Base-by-base conservation (phyloP, 1,140 invertebrate genomes). In the Triops longicaudatus region DNA sequence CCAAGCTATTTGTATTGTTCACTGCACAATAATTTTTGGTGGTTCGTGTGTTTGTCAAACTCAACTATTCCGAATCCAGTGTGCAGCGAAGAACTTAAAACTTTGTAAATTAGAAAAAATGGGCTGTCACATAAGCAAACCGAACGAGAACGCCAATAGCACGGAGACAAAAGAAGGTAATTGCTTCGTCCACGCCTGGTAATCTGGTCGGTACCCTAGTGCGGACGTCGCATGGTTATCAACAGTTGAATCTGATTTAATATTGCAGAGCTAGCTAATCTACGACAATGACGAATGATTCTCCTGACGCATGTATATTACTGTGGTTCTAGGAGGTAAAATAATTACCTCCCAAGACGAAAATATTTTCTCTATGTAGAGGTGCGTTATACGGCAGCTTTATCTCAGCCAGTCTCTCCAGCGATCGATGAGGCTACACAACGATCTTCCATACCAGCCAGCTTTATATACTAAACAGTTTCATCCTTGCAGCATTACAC, bases 91-190 rank as follows among this genome's bases (percentile, higher is more conserved):
- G 14, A 63, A 63, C 50, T 6, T 2, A 63, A 63, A 1, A n/a
- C 5, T 9, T 17, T n/a, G 17, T 63, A 22, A 22, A 63, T 63
- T 63, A 63, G 17, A 17, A 63, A 63, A 12, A 6, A 63, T 63
- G 50, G 50, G 50, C 22, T 63, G 50, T 63, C 50, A 63, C 50
- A 63, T 63, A 63, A 63, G 50, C 50, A 63, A 63, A 63, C 22
- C 50, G 50, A 17, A 17, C 22, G 50, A 63, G 50, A 63, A 63
- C 50, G 22, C 50, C 50, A 63, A 63, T 22, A 63, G 50, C 50
- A 22, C 22, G 50, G 50, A 63, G 14, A 63, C 50, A n/a, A 63
- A 63, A n/a, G 3, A 63, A 63, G 50, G 50, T 63, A 63, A 63
- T 63, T 63, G 17, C 9, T n/a, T 22, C 14, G 50, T 63, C 14